phyloP scores from a whole-genome alignment of 2,113 vertebrate species.

The Bucco capensis region DNA sequence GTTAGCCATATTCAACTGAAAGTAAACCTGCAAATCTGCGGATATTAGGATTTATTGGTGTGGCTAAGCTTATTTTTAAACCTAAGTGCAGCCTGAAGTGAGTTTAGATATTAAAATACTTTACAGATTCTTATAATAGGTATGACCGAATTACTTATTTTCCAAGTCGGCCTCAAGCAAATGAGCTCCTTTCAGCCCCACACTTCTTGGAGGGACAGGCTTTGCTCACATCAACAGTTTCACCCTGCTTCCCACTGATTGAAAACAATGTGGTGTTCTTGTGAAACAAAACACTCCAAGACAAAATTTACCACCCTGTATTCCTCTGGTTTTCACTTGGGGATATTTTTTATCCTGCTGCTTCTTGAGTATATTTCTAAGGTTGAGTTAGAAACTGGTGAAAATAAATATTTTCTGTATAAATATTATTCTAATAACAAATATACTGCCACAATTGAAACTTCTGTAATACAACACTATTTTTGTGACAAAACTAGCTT shows the following conservation, averaged over 20 bases:
- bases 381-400: not conserved
- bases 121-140: not conserved
- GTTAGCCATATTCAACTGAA: not conserved
- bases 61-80: not conserved
- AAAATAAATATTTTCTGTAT: conserved; percentile 26
- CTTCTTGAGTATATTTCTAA: not conserved
- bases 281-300: not conserved
- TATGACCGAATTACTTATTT: not conserved
- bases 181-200: not conserved
- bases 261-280: not conserved
- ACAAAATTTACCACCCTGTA: not conserved
- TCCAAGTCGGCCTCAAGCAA: not conserved
- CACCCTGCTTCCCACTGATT: not conserved
- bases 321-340: not conserved
- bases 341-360: not conserved
- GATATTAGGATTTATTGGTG: not conserved
- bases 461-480: conserved; percentile 24
- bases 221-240: not conserved
- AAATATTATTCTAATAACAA: not conserved
- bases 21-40: not conserved
- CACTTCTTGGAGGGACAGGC: not conserved
- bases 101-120: not conserved
- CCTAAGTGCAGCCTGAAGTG: not conserved
- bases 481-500: conserved; percentile 40
- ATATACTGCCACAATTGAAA: conserved; percentile 11